Conservation (phyloP, 2,888 invertebrate genomes). For the Acrobasis suavella region DNA sequence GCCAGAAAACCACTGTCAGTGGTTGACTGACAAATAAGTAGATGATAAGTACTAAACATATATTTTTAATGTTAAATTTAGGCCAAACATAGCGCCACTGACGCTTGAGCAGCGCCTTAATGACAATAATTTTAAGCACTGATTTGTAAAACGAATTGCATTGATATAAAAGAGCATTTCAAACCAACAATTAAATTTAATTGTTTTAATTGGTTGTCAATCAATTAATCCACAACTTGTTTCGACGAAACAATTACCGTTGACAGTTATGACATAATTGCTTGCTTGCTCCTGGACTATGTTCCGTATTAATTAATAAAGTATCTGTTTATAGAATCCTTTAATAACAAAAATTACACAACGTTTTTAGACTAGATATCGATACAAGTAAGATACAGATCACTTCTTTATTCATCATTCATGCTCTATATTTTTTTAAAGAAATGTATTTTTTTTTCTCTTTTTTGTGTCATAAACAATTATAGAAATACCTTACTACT, state of each 20-base stretch:
- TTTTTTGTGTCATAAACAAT: too few relatives aligned
- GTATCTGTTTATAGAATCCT: not conserved
- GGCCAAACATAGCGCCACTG: not conserved
- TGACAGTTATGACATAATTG: conserved; percentile 18
- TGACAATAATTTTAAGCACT: not conserved
- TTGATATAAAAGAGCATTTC: conserved; percentile 8
- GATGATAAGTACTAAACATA: too few relatives aligned
- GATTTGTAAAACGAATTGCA: conserved; percentile 1
- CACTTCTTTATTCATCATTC: too few relatives aligned
- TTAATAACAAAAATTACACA: not conserved
- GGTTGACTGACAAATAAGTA: too few relatives aligned
- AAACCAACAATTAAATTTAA: conserved; percentile 7
- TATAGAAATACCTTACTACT: too few relatives aligned
- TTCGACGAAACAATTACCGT: conserved; percentile 10
- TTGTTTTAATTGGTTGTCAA: conserved; percentile 13
- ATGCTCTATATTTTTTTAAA: too few relatives aligned
- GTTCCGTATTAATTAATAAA: conserved; percentile 4
- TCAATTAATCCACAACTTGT: conserved; percentile 9
- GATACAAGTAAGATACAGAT: too few relatives aligned
- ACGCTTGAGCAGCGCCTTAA: not conserved
- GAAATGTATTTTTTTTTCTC: too few relatives aligned
- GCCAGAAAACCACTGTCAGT: too few relatives aligned
- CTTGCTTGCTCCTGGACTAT: conserved; percentile 3
- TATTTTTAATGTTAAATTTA: too few relatives aligned
- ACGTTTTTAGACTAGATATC: too few relatives aligned